A percentile compares a stretch with the other conserved stretches of the same genome.
Evolutionary conservation across 2,888 invertebrate genomes (phyloP).

Genomic region (Pyralis farinalis): DNA sequence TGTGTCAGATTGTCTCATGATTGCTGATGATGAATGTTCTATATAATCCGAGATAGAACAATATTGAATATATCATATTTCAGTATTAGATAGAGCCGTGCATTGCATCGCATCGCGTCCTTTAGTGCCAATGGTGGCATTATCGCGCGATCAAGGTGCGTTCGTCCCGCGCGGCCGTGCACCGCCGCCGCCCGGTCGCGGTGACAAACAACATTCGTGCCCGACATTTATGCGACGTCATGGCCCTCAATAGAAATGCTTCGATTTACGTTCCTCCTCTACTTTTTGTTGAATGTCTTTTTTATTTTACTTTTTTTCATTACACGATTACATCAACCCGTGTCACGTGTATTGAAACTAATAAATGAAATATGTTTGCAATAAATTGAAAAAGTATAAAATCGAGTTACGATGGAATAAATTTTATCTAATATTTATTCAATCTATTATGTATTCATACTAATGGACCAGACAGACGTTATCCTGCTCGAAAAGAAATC

Average conservation of each 20-base stretch:
- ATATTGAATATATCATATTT: conserved; percentile 44
- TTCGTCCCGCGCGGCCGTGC: conserved; percentile 12
- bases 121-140: no score
- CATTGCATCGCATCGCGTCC: conserved; percentile 33
- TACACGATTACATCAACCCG: conserved; percentile 40
- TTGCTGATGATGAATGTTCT: not conserved
- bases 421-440: no score
- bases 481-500: no score
- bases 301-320: conserved; percentile 40
- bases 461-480: no score
- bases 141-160: conserved; percentile 53
- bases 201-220: conserved; percentile 76
- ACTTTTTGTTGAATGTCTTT: conserved; percentile 58
- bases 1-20: no score
- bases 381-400: no score
- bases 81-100: conserved; percentile 36
- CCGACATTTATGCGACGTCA: conserved; percentile 73
- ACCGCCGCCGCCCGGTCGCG: conserved; percentile 33
- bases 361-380: no score
- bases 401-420: no score
- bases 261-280: conserved; percentile 60
- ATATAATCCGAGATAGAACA: conserved; percentile 34
- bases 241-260: conserved; percentile 73
- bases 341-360: conserved; percentile 28
- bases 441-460: no score